Evolutionary conservation across 2,113 vertebrate genomes (phyloP), one percentile per base, ranked within the genome.

Genomic region (Lophura nycthemera): DNA sequence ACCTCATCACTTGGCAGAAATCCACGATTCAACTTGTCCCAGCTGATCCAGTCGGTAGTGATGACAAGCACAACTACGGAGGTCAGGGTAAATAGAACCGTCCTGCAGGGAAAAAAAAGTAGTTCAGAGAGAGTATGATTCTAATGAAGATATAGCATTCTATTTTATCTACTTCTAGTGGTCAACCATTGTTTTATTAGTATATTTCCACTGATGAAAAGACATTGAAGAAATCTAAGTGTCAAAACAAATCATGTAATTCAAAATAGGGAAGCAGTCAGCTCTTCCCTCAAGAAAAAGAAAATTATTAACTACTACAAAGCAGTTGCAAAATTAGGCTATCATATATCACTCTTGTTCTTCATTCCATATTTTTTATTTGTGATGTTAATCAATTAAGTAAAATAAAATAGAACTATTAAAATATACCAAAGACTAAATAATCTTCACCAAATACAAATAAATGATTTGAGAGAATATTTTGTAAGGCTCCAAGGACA

Each of bases 41-140:
- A 99, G 97, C 99, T 99, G 98, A 99, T 99, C 99, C 99, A 99
- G 97, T 99, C 99, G 10, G 99, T 99, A 78, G 99, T 99, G 97
- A 99, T 99, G 97, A 99, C 98, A 93, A 99, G 97, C 57, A 99
- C 98, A 96, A 99, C 99, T 90, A 99, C 98, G 11, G 99, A 99
- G 43, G 99, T 99, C 96, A 99, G 97, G 76, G 98, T 98, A 93
- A 99, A 97, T 65, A 99, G 98, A 95, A 99, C 99, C 0, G 98
- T 97, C 99, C 99, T 99, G 96, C 18, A 96, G 97, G 50, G n/a
- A 61, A 50, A 50, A 94, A 91, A 88, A 92, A 78, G 47, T 3
- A 83, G 17, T 87, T 86, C 75, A 95, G 93, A 91, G 47, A 80
- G 40, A 81, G 94, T 73, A 72, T 0, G 1, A 38, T n/a, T 82